Conservation (phyloP, 2,888 invertebrate species). For the Melitaea athalia region DNA sequence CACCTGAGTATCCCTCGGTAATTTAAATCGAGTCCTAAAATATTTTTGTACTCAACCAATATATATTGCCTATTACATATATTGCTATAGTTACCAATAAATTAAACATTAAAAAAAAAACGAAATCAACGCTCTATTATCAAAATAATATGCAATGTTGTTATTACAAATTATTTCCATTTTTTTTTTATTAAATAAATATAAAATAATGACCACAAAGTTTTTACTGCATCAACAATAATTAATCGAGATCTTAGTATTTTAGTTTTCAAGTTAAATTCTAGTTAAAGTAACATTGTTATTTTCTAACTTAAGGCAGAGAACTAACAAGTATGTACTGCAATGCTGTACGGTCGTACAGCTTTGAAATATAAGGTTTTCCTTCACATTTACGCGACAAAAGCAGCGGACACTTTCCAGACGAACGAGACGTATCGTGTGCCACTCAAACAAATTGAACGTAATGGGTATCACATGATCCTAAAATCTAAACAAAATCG, state of each 20-base stretch:
- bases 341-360: conserved; percentile 25
- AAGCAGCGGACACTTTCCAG: conserved; percentile 43
- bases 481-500: too few species aligned
- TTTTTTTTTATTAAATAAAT: too few species aligned
- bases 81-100: background rate
- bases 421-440: conserved; percentile 37
- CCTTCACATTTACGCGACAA: conserved; percentile 50
- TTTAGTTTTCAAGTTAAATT: background rate
- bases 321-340: conserved; percentile 19
- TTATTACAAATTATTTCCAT: too few species aligned
- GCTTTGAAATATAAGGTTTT: conserved; percentile 41
- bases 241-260: background rate
- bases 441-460: background rate
- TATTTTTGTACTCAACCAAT: background rate
- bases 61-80: too few species aligned
- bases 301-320: background rate
- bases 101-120: too few species aligned
- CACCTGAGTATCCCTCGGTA: conserved; percentile 54
- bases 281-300: background rate
- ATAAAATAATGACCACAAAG: too few species aligned
- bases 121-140: too few species aligned
- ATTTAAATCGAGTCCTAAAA: conserved; percentile 52
- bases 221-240: too few species aligned
- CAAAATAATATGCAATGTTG: too few species aligned
- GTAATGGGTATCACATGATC: too few species aligned